Conservation (phyloP, 2,888 invertebrate species). For the Microchrysa polita region DNA sequence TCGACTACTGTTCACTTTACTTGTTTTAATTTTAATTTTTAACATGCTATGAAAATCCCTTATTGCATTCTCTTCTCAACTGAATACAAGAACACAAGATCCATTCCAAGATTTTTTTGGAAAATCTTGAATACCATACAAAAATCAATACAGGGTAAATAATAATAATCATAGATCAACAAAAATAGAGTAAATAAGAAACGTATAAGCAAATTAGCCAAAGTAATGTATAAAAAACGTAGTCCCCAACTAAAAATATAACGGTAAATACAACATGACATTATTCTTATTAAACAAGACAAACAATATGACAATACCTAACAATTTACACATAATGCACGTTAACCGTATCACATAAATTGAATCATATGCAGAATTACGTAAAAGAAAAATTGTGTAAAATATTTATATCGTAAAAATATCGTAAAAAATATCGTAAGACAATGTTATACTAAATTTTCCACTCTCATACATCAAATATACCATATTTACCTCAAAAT, state of each 20-base stretch:
- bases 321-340: background rate
- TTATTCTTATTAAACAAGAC: background rate
- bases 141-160: slow-evolving; percentile 40
- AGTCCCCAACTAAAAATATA: slow-evolving; percentile 11
- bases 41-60: background rate
- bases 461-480: background rate
- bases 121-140: slow-evolving; percentile 30
- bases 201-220: slow-evolving; percentile 11
- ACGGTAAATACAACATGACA: background rate
- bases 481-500: slow-evolving; percentile 41
- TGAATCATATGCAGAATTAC: too few relatives aligned
- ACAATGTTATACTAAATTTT: slow-evolving; percentile 6
- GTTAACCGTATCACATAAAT: too few relatives aligned
- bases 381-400: too few relatives aligned
- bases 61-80: slow-evolving; percentile 35
- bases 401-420: slow-evolving; percentile 4
- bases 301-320: slow-evolving; percentile 40
- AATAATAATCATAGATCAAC: too few relatives aligned
- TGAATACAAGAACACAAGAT: background rate
- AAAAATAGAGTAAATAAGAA: background rate
- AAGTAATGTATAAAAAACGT: slow-evolving; percentile 12
- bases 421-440: slow-evolving; percentile 20
- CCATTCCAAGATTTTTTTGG: too few relatives aligned
- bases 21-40: slow-evolving; percentile 24
- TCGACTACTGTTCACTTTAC: background rate